phyloP scores from a whole-genome alignment of 1,140 invertebrate genomes.

The Andrena cerasifolii region DNA sequence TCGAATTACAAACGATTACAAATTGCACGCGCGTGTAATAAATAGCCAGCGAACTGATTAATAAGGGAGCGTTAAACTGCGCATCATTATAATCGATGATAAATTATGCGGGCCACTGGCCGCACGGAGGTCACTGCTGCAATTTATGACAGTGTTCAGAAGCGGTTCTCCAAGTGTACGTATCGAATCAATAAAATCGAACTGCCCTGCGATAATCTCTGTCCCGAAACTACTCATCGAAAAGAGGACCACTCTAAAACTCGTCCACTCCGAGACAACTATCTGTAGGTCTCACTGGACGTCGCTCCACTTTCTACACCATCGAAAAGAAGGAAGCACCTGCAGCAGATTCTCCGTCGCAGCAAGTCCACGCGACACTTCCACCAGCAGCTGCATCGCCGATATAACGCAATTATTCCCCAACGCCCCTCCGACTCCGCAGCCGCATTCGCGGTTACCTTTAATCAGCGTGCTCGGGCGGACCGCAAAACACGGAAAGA shows the following conservation, averaged over 20 bases:
- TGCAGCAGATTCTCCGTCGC: background rate
- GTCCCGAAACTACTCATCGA: too few relatives aligned
- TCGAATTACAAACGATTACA: slow-evolving; percentile 42
- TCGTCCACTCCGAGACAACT: too few relatives aligned
- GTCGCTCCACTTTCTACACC: too few relatives aligned
- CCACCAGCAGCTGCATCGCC: background rate
- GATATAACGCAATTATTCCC: background rate
- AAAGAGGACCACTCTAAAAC: too few relatives aligned
- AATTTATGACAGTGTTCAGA: slow-evolving; percentile 33
- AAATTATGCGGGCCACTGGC: slow-evolving; percentile 41
- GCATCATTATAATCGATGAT: slow-evolving; percentile 51
- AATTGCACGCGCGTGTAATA: slow-evolving; percentile 40
- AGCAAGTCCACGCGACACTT: slow-evolving; percentile 7
- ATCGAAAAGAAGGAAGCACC: background rate
- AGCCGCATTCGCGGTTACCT: slow-evolving; percentile 35
- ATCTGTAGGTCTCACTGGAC: too few relatives aligned
- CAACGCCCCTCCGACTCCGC: background rate
- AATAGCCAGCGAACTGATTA: slow-evolving; percentile 50
- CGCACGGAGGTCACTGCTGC: slow-evolving; percentile 24
- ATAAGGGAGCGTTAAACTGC: slow-evolving; percentile 45
- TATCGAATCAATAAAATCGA: background rate
- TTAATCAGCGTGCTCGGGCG: slow-evolving; percentile 37
- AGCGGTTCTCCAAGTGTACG: background rate
- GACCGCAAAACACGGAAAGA: slow-evolving; percentile 52
- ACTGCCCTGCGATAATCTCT: too few relatives aligned